These are phyloP conservation scores for Patella ulyssiponensis DNA, from an alignment of 2,888 invertebrate genomes.

Conservation along the genomic window DNA sequence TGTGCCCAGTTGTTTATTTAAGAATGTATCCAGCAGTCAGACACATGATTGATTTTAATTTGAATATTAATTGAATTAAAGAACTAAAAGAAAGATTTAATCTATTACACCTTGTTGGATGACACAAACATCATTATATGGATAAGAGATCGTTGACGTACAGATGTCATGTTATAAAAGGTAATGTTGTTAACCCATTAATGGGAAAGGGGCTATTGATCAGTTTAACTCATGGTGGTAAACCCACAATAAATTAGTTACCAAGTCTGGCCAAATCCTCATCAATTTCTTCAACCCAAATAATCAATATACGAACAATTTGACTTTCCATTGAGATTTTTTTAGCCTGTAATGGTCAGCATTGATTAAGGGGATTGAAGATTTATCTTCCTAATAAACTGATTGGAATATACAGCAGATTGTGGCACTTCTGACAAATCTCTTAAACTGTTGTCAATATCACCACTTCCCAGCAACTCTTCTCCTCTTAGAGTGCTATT, in stretches of 20 bases:
- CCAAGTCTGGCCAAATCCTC: constrained; percentile 9
- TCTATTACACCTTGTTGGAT: too few relatives aligned
- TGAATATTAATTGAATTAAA: too few relatives aligned
- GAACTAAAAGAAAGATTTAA: too few relatives aligned
- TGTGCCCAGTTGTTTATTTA: too few relatives aligned
- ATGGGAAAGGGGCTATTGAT: neutral
- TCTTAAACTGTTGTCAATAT: neutral
- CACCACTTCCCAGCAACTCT: too few relatives aligned
- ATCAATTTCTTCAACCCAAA: constrained; percentile 7
- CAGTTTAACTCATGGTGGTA: neutral
- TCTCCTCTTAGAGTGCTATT: too few relatives aligned
- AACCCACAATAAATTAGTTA: constrained; percentile 11
- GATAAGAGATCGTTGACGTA: too few relatives aligned
- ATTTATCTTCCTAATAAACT: constrained; percentile 3
- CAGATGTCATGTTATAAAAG: too few relatives aligned
- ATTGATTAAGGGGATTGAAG: neutral
- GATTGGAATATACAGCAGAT: neutral
- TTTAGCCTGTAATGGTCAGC: neutral
- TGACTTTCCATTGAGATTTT: neutral
- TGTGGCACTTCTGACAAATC: neutral
- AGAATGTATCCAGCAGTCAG: too few relatives aligned
- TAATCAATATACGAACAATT: neutral
- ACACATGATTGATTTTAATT: too few relatives aligned
- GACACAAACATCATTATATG: too few relatives aligned
- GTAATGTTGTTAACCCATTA: too few relatives aligned